phyloP scores from a whole-genome alignment of 2,888 invertebrate species.

The Theodoxus fluviatilis region DNA sequence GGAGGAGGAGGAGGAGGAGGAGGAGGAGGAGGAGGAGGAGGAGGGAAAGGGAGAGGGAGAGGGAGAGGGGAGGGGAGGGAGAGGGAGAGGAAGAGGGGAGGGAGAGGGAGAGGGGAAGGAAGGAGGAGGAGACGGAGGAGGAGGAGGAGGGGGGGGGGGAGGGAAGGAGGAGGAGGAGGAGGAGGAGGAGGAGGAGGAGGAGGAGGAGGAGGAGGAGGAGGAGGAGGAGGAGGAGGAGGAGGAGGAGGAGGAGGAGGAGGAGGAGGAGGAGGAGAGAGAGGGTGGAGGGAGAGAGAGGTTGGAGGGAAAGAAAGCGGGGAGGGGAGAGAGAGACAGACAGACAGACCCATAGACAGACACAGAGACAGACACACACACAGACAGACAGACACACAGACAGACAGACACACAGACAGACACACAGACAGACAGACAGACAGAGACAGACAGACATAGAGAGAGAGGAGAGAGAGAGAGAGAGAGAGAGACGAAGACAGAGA shows the following conservation, averaged over 20 bases:
- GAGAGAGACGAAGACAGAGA: slow-evolving; percentile 4
- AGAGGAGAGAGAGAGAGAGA: slow-evolving; percentile 18
- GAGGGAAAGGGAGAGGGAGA: background rate
- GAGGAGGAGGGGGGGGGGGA: background rate
- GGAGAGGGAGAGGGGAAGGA: background rate
- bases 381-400: background rate
- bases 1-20: background rate
- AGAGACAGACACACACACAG: background rate
- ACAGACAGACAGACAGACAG: background rate
- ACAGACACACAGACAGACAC: background rate
- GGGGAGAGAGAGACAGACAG: no score
- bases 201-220: background rate
- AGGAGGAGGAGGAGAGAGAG: background rate
- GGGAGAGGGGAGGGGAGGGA: background rate
- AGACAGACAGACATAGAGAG: background rate
- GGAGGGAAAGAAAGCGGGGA: background rate
- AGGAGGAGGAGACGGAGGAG: background rate
- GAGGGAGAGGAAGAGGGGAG: background rate
- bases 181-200: background rate
- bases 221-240: background rate
- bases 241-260: background rate
- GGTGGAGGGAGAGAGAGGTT: background rate
- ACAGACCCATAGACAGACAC: background rate
- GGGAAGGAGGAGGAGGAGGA: background rate
- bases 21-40: background rate